phyloP scores from a whole-genome alignment of 2,797 vertebrate genomes.

The Silurus aristotelis region DNA sequence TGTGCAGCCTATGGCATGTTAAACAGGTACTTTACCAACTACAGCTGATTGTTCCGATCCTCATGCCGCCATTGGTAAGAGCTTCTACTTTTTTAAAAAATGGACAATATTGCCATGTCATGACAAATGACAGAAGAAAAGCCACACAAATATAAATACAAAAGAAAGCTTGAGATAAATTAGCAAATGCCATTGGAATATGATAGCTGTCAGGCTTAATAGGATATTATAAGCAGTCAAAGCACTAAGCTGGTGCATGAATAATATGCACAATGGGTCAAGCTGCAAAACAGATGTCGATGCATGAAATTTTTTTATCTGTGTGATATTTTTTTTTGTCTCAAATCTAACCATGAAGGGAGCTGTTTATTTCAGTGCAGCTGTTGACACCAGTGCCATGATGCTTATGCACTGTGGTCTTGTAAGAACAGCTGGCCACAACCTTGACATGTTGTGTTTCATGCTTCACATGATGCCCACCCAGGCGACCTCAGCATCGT shows the following conservation, averaged over 20 bases:
- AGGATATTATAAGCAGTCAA: neutral
- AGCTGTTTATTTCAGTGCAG: constrained; percentile 3
- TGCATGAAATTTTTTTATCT: neutral
- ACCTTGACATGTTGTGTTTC: constrained; percentile 12
- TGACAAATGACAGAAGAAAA: neutral
- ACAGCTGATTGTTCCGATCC: neutral
- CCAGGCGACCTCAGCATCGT: neutral
- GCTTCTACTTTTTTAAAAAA: neutral
- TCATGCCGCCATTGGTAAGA: neutral
- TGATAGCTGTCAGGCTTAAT: constrained; percentile 23
- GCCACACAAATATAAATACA: neutral
- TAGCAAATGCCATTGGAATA: constrained; percentile 4
- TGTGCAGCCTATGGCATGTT: neutral
- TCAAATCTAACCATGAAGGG: neutral
- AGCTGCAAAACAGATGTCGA: constrained; percentile 22
- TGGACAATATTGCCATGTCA: neutral
- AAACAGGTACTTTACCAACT: neutral
- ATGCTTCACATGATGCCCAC: neutral
- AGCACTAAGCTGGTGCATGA: constrained; percentile 17
- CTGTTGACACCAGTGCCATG: neutral
- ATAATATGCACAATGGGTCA: constrained; percentile 4
- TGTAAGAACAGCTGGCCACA: neutral
- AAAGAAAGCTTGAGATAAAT: constrained; percentile 5
- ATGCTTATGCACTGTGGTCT: constrained; percentile 4
- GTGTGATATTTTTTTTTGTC: neutral